Percentiles rank a stretch among this genome's conserved stretches.
These are phyloP conservation scores for Notocelia uddmanniana DNA, from an alignment of 2,888 invertebrate species.

Conservation along the genomic window DNA sequence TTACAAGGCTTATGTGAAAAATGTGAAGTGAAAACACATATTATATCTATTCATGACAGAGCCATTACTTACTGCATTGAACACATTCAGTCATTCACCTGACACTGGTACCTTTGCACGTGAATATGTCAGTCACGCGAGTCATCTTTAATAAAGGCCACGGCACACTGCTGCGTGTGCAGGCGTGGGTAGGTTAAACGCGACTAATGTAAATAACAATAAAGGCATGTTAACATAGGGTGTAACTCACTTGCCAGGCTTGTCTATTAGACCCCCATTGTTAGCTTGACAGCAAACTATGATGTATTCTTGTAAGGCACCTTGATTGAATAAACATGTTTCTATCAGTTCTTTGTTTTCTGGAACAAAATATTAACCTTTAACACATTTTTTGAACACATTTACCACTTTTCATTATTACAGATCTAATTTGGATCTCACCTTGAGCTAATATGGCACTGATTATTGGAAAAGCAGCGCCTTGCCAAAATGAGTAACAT, in stretches of 20 bases:
- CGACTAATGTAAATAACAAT: background rate
- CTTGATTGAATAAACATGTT: constrained; percentile 92
- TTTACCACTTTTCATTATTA: background rate
- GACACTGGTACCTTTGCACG: background rate
- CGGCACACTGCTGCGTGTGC: too few relatives aligned
- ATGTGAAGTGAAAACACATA: too few relatives aligned
- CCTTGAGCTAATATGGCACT: constrained; percentile 89
- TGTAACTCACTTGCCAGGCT: constrained; percentile 94
- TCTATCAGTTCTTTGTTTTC: constrained; percentile 78
- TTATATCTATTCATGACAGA: background rate
- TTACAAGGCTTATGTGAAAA: too few relatives aligned
- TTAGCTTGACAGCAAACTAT: constrained; percentile 96
- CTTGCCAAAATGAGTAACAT: constrained; percentile 99
- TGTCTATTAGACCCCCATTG: constrained; percentile 96
- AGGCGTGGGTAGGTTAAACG: too few relatives aligned
- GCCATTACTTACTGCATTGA: background rate
- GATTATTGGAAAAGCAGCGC: constrained; percentile 95
- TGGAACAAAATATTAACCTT: constrained; percentile 59
- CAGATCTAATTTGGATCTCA: constrained; percentile 46
- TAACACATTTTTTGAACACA: background rate
- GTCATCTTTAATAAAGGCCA: background rate
- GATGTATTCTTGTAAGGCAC: constrained; percentile 97
- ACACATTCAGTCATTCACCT: background rate
- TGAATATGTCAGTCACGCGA: too few relatives aligned
- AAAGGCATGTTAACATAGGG: background rate